Conservation (phyloP, 2,888 invertebrate species). For the Idaea aversata region DNA sequence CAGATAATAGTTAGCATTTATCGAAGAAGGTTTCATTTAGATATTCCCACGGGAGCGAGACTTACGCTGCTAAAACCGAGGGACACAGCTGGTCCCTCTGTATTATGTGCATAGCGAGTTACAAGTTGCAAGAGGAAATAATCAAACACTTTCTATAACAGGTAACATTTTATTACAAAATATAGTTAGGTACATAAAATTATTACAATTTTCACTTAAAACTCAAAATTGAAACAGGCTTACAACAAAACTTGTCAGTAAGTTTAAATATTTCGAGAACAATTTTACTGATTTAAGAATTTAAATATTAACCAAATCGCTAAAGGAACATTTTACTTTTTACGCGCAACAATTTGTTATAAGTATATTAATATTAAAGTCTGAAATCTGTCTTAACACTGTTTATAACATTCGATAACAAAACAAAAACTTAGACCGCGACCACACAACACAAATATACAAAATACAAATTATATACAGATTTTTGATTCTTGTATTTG, state of each 20-base stretch:
- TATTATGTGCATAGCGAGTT: too few species aligned
- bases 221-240: conserved; percentile 47
- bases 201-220: conserved; percentile 59
- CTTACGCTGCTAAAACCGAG: too few species aligned
- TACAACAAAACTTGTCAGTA: conserved; percentile 29
- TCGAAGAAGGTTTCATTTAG: too few species aligned
- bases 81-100: too few species aligned
- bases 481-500: neutral
- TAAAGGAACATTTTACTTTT: neutral
- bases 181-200: conserved; percentile 51
- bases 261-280: conserved; percentile 31
- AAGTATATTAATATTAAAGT: neutral
- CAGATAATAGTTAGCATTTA: too few species aligned
- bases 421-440: neutral
- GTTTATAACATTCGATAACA: neutral
- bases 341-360: neutral
- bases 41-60: too few species aligned
- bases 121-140: conserved; percentile 8
- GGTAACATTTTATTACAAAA: conserved; percentile 61
- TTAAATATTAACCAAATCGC: neutral
- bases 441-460: neutral
- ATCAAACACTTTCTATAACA: conserved; percentile 40
- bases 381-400: neutral
- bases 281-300: neutral
- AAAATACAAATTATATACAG: neutral